Percentiles rank a stretch among this genome's conserved stretches.
phyloP scores from a whole-genome alignment of 53 echinoderm and acorn worm genomes.

The Holothuria scabra region DNA sequence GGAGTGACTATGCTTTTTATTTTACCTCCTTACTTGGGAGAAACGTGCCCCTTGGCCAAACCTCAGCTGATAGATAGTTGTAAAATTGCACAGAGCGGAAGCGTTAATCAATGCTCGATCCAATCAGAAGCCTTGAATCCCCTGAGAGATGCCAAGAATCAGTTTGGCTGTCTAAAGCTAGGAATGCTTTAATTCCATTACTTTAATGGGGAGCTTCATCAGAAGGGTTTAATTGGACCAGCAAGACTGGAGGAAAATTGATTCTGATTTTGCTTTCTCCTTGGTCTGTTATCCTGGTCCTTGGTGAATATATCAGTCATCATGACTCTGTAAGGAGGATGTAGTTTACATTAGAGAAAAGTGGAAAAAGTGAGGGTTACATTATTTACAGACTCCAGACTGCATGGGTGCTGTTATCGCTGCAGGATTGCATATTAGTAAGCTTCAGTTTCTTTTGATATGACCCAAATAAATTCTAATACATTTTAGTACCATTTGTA shows the following conservation, averaged over 20 bases:
- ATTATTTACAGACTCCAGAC: too few relatives aligned
- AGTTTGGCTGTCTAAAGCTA: conserved; percentile 41
- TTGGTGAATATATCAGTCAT: conserved; percentile 35
- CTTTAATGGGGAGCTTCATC: conserved; percentile 57
- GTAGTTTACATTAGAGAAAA: conserved; percentile 18
- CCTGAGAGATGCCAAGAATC: conserved; percentile 30
- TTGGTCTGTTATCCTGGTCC: conserved; percentile 10
- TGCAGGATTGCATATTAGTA: too few relatives aligned
- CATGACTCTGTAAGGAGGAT: not conserved
- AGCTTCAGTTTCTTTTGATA: too few relatives aligned
- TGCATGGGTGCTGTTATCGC: too few relatives aligned
- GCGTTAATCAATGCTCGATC: conserved; percentile 45
- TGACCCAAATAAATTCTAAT: too few relatives aligned
- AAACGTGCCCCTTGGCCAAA: conserved; percentile 35
- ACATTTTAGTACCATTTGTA: too few relatives aligned
- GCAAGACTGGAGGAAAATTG: conserved; percentile 33
- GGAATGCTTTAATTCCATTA: conserved; percentile 72
- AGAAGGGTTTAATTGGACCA: conserved; percentile 44
- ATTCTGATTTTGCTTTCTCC: conserved; percentile 31
- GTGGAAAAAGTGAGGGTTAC: too few relatives aligned
- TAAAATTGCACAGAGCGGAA: conserved; percentile 49
- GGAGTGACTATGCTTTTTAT: conserved; percentile 1
- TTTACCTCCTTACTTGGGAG: not conserved
- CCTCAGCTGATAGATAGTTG: conserved; percentile 34
- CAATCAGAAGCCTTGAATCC: conserved; percentile 29